Evolutionary conservation across 53 echinoderm and acorn worm species (phyloP).

Genomic region (Stichopus horrens): DNA sequence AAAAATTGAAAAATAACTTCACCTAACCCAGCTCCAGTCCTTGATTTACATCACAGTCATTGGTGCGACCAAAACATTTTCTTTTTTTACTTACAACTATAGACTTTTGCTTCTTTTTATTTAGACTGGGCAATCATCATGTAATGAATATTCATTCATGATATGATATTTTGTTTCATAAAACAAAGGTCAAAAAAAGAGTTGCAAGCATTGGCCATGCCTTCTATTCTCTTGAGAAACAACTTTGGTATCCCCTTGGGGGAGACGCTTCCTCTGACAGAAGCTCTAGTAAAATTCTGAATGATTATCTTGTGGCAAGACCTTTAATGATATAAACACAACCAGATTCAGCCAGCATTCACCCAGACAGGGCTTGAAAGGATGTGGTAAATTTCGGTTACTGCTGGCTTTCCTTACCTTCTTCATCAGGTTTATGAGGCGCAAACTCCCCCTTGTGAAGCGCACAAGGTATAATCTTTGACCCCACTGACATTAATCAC

Average conservation of each 20-base stretch:
- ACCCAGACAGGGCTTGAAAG: conserved; percentile 19
- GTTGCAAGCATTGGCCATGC: conserved; percentile 3
- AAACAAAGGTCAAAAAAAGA: background rate
- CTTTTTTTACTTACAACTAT: background rate
- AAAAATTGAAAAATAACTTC: too few relatives aligned
- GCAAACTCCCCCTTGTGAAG: conserved; percentile 31
- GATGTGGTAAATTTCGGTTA: conserved; percentile 25
- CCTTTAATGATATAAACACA: conserved; percentile 31
- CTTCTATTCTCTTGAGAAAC: background rate
- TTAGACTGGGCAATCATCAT: background rate
- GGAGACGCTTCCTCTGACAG: background rate
- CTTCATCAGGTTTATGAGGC: conserved; percentile 7
- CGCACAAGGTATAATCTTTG: conserved; percentile 26
- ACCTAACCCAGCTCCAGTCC: too few relatives aligned
- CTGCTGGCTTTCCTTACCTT: background rate
- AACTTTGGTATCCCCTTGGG: conserved; percentile 7
- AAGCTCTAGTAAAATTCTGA: background rate
- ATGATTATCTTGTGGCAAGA: conserved; percentile 19
- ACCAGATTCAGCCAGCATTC: background rate
- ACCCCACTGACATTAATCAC: conserved; percentile 39
- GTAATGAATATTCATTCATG: background rate
- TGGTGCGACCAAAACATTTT: background rate
- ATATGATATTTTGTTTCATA: background rate
- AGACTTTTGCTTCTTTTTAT: too few relatives aligned
- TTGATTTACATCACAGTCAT: too few relatives aligned